Base-by-base conservation (phyloP, 2,113 vertebrate genomes). In the Cyprinus carpio region DNA sequence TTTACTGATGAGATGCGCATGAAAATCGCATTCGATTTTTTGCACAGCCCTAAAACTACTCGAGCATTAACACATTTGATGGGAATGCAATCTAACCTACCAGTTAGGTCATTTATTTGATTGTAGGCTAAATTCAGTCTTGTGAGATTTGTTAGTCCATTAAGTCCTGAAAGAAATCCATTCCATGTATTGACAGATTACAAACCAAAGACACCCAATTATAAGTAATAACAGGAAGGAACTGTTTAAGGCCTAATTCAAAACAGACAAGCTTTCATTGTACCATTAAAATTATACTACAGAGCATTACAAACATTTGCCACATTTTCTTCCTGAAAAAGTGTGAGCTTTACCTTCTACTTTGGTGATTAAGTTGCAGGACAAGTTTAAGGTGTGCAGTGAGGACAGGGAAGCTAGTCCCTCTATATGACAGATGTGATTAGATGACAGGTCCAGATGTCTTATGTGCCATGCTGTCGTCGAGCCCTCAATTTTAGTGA, bases 371-470 rank as follows among this genome's bases (percentile, higher is more conserved):
- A 96, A 92, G 92, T 99, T 99, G 90, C 97, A 97, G 86, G 98
- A 96, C 72, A 99, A 92, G 90, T 98, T 98, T 29, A 99, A 94
- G 89, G 95, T 98, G 71, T 92, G 93, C 65, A 99, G 91, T 51
- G 92, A 94, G 3, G 92, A 92, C 83, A 99, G 92, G 23, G 93
- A 93, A 85, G 46, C 89, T 6, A 99, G 92, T 15, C 97, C 98
- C 92, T 98, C 96, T 16, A 99, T 97, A 75, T 90, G 93, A 86
- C 87, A 91, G 90, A 99, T 96, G 85, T 92, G 94, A 93, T 99
- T 99, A 29, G 97, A 97, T 2, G 98, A 99, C 74, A 99, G 94
- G 87, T 99, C 97, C 85, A 99, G 89, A 90, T 98, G 96, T 67
- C 87, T 92, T 87, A 99, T 90, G 27, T 94, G 94, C 91, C 91